Conservation (phyloP, 1,140 invertebrate species). For the Calycopis cecrops region DNA sequence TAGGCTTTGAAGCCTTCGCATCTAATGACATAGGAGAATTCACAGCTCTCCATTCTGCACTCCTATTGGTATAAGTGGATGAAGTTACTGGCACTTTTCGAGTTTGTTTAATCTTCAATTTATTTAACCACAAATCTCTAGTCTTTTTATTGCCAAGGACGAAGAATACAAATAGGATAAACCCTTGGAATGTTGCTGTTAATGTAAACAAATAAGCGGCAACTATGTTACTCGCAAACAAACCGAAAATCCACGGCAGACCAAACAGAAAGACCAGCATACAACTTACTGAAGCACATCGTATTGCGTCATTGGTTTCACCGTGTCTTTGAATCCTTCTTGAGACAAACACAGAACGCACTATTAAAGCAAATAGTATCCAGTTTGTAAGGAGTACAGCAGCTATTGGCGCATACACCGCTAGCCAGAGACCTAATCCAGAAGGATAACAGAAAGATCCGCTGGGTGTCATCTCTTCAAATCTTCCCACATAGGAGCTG, state of each 20-base stretch:
- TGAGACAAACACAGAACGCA: slow-evolving; percentile 69
- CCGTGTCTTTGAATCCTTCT: slow-evolving; percentile 65
- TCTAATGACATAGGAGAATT: slow-evolving; percentile 33
- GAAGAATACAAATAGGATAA: slow-evolving; percentile 74
- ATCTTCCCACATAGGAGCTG: slow-evolving; percentile 53
- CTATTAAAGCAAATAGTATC: slow-evolving; percentile 68
- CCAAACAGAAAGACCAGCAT: slow-evolving; percentile 72
- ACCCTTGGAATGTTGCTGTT: slow-evolving; percentile 71
- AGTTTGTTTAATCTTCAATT: slow-evolving; percentile 64
- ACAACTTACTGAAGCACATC: slow-evolving; percentile 67
- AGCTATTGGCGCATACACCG: slow-evolving; percentile 66
- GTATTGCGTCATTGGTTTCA: slow-evolving; percentile 58
- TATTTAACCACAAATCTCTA: slow-evolving; percentile 69
- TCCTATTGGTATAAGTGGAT: slow-evolving; percentile 62
- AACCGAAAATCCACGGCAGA: slow-evolving; percentile 71
- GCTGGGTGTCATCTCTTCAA: slow-evolving; percentile 45
- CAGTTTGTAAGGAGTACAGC: slow-evolving; percentile 65
- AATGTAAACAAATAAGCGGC: slow-evolving; percentile 72
- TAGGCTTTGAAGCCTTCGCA: slow-evolving; percentile 47
- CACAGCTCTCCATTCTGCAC: slow-evolving; percentile 35
- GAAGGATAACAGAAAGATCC: slow-evolving; percentile 67
- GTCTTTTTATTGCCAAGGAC: slow-evolving; percentile 73
- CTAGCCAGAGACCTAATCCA: slow-evolving; percentile 60
- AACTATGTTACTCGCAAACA: slow-evolving; percentile 56
- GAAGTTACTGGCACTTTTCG: slow-evolving; percentile 65